Conservation (phyloP, 2,888 invertebrate genomes). For the Nudaria mundana region DNA sequence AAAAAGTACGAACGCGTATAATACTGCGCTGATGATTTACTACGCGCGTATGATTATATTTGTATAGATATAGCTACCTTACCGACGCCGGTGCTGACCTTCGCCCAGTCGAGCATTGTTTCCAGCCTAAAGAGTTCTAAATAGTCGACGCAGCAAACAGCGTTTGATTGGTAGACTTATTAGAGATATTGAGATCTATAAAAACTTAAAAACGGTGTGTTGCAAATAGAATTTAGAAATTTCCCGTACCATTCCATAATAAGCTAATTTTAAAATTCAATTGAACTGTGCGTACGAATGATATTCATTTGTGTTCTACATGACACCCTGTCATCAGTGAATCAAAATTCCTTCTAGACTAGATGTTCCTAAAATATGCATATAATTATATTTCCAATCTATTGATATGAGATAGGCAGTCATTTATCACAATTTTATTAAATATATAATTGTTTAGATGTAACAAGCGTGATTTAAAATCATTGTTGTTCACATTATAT, state of each 20-base stretch:
- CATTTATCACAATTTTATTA: conserved; percentile 36
- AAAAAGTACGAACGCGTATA: too few species aligned
- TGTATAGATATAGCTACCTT: too few species aligned
- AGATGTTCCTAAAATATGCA: conserved; percentile 51
- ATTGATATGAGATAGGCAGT: conserved; percentile 34
- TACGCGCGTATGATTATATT: too few species aligned
- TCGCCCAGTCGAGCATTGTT: too few species aligned
- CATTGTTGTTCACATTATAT: conserved; percentile 50
- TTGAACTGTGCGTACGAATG: conserved; percentile 41
- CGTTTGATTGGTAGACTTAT: too few species aligned
- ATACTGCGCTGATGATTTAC: too few species aligned
- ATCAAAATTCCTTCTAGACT: conserved; percentile 44
- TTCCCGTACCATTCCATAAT: conserved; percentile 54
- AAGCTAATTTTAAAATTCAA: conserved; percentile 35
- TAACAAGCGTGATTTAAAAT: conserved; percentile 56
- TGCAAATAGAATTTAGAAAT: conserved; percentile 47
- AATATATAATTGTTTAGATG: conserved; percentile 39
- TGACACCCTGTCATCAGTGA: conserved; percentile 30
- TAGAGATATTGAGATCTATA: conserved; percentile 49
- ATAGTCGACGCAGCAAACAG: too few species aligned
- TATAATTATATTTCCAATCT: conserved; percentile 35
- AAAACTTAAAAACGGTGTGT: conserved; percentile 35
- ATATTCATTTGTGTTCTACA: conserved; percentile 37
- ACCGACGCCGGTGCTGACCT: too few species aligned
- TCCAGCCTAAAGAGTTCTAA: too few species aligned